These are phyloP conservation scores for Noctua comes DNA, from an alignment of 2,888 invertebrate genomes.

Conservation along the genomic window DNA sequence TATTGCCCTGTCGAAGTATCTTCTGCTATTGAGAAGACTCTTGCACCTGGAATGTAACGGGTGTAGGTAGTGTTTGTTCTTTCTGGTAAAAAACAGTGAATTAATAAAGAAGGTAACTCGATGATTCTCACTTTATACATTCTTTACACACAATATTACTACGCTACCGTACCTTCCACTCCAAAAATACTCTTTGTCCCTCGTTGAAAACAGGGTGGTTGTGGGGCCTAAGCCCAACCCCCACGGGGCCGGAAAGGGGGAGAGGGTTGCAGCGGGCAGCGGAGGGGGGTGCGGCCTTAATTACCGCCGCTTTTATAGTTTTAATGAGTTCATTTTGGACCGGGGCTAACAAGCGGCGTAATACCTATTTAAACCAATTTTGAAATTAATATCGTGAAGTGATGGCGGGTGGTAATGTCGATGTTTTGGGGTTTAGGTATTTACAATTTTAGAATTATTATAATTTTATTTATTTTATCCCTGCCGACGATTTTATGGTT, in stretches of 20 bases:
- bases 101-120: background rate
- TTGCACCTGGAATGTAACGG: background rate
- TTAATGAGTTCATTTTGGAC: conserved; percentile 93
- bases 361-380: conserved; percentile 90
- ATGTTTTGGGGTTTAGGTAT: conserved; percentile 63
- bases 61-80: background rate
- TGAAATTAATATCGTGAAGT: conserved; percentile 88
- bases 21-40: background rate
- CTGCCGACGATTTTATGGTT: background rate
- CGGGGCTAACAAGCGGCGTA: conserved; percentile 91
- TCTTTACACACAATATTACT: background rate
- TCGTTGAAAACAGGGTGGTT: conserved; percentile 72
- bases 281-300: conserved; percentile 87
- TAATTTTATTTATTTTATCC: too few relatives aligned
- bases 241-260: conserved; percentile 71
- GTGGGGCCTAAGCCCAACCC: conserved; percentile 78
- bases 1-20: background rate
- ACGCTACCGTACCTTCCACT: conserved; percentile 20
- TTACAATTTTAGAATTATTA: background rate
- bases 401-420: conserved; percentile 74
- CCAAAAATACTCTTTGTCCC: conserved; percentile 36
- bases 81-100: background rate
- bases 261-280: conserved; percentile 68
- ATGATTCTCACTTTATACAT: background rate
- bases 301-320: conserved; percentile 94